A percentile compares a stretch with the other conserved stretches of the same genome.
phyloP scores from a whole-genome alignment of 2,797 vertebrate genomes.

The Sarcophilus harrisii region DNA sequence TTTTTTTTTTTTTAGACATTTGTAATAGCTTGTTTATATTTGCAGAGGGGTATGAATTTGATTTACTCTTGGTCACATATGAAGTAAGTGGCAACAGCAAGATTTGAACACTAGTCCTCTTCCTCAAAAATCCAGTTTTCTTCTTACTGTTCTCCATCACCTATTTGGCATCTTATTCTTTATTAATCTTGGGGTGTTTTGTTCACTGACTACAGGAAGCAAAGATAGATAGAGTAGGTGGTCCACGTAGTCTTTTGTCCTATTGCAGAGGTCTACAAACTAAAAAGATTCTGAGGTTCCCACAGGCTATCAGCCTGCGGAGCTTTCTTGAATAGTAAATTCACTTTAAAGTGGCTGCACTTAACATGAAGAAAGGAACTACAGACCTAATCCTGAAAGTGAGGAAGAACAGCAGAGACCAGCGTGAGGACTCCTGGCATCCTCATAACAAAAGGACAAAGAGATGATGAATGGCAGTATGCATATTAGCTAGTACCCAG shows the following conservation, averaged over 20 bases:
- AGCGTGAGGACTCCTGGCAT: background rate
- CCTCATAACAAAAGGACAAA: conserved; percentile 49
- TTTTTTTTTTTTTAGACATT: no score
- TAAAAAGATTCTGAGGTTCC: conserved; percentile 49
- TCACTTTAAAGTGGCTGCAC: conserved; percentile 42
- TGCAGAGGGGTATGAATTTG: no score
- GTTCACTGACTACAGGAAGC: background rate
- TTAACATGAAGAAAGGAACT: conserved; percentile 11
- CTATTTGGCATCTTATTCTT: background rate
- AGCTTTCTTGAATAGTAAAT: conserved; percentile 44
- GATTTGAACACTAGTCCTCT: background rate
- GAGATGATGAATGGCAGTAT: conserved; percentile 46
- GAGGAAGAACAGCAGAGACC: conserved; percentile 40
- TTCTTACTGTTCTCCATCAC: background rate
- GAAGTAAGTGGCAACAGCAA: background rate
- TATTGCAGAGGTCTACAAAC: conserved; percentile 3
- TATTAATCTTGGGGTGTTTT: background rate
- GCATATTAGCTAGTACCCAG: conserved; percentile 43
- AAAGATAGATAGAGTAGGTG: conserved; percentile 13
- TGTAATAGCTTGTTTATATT: no score
- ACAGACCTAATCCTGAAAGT: conserved; percentile 30
- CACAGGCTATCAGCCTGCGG: conserved; percentile 46
- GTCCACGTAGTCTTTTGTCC: conserved; percentile 32
- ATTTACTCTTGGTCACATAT: background rate
- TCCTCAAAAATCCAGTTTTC: background rate